A percentile compares a stretch with the other conserved stretches of the same genome.
Evolutionary conservation across 1,140 invertebrate genomes (phyloP).

Genomic region (Solenopsis invicta): DNA sequence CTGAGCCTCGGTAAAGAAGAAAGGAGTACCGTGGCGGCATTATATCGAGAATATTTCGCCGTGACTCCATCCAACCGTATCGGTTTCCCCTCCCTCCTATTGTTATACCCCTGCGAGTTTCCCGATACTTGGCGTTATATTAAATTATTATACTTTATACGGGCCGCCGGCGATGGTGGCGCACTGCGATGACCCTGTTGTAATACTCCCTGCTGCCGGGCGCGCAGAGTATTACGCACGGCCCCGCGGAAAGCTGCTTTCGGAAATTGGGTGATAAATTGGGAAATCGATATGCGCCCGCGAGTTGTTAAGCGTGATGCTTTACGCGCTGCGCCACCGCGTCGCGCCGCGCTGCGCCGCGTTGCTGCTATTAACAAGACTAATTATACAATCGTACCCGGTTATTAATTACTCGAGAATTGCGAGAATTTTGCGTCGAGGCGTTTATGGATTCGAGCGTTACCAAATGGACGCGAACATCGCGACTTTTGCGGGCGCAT

Average conservation of each 20-base stretch:
- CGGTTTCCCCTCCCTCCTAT: conserved; percentile 66
- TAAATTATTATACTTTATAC: conserved; percentile 79
- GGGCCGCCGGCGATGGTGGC: conserved; percentile 28
- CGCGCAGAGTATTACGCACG: conserved; percentile 62
- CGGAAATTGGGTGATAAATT: conserved; percentile 65
- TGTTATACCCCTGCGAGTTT: conserved; percentile 78
- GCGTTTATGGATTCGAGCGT: not conserved
- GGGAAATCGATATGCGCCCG: conserved; percentile 62
- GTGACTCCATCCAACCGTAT: conserved; percentile 69
- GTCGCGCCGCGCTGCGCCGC: not conserved
- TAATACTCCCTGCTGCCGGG: conserved; percentile 19
- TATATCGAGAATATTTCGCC: conserved; percentile 75
- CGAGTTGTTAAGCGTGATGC: conserved; percentile 65
- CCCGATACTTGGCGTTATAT: conserved; percentile 79
- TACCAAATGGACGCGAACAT: not conserved
- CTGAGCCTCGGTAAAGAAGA: conserved; percentile 47
- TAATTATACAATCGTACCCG: conserved; percentile 59
- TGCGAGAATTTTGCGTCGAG: not conserved
- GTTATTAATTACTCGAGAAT: conserved; percentile 57
- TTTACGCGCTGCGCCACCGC: conserved; percentile 39
- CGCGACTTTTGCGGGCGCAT: not conserved
- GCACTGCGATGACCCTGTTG: conserved; percentile 40
- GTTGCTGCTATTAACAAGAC: conserved; percentile 51
- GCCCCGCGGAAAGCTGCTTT: conserved; percentile 62
- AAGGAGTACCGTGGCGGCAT: conserved; percentile 59